Evolutionary conservation across 1,140 invertebrate genomes (phyloP), one percentile per base, ranked within the genome.

Genomic region (Cecropterus lyciades): DNA sequence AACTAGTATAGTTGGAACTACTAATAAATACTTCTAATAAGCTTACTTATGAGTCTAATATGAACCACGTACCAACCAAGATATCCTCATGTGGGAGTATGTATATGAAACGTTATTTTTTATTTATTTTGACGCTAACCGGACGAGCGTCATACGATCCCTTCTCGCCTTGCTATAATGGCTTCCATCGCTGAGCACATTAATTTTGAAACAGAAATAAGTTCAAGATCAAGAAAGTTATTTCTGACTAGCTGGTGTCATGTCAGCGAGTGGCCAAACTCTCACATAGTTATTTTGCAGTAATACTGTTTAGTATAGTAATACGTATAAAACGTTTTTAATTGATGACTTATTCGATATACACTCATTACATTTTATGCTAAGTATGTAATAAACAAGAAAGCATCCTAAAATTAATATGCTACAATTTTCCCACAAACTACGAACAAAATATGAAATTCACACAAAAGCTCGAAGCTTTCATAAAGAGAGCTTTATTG

Each of bases 401-500:
- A 40, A n/a, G 11, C n/a, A 40, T 13, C 37, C 3, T 11, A 40
- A 3, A 40, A 13, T 9, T 40, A n/a, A 40, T 5, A 40, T 11
- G 37, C 11, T 9, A 40, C 11, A 40, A 40, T 13, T n/a, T 40
- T 13, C 11, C 37, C 1, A 4, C 16, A 11, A 48, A 48, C 15
- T 16, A 48, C 10, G 45, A 48, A 17, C 45, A 48, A 48, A 48
- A 48, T 5, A 40, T 40, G 37, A 40, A 40, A 40, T 40, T 40
- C 37, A 13, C 37, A n/a, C 37, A 40, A 10, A 40, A 40, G 37
- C 37, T 40, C 11, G 37, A 40, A 48, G 45, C 45, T 48, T 48
- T 48, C 8, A 48, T 48, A 48, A 48, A 20, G 16, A 16, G 45
- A 48, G 43, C 43, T 48, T 48, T 48, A 48, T 48, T 48, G 43